Evolutionary conservation across 2,888 invertebrate genomes (phyloP).

Genomic region (Leptinotarsa peninsularis): DNA sequence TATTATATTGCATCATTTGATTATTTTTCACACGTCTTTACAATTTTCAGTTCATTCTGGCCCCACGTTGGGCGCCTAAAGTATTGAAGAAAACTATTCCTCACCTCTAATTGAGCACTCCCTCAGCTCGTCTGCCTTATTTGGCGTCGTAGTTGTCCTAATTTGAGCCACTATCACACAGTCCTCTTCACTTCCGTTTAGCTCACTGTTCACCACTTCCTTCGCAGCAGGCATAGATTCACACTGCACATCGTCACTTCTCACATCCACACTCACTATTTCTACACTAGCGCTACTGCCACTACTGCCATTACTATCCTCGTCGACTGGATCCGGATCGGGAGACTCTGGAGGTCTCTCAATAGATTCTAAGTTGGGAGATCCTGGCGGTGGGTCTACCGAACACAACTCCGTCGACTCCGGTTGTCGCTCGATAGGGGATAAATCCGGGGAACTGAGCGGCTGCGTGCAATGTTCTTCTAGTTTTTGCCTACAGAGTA

Average conservation of each 20-base stretch:
- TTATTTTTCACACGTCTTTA: too few relatives aligned
- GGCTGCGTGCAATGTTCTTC: slow-evolving; percentile 24
- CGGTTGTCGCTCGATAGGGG: slow-evolving; percentile 1
- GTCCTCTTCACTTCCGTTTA: slow-evolving; percentile 69
- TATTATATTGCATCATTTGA: too few relatives aligned
- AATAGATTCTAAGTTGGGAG: slow-evolving; percentile 28
- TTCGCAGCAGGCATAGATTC: slow-evolving; percentile 46
- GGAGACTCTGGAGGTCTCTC: slow-evolving; percentile 32
- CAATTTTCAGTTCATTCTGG: background rate
- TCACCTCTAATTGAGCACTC: slow-evolving; percentile 64
- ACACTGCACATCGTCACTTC: slow-evolving; percentile 55
- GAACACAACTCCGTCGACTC: slow-evolving; percentile 37
- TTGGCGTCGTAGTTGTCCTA: slow-evolving; percentile 66
- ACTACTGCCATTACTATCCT: slow-evolving; percentile 42
- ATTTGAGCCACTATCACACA: slow-evolving; percentile 72
- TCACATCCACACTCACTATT: slow-evolving; percentile 53
- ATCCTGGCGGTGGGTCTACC: slow-evolving; percentile 29
- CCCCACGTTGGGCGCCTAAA: background rate
- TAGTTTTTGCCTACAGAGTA: slow-evolving; percentile 46
- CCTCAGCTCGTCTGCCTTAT: slow-evolving; percentile 59
- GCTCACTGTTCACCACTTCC: slow-evolving; percentile 56
- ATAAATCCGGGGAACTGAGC: slow-evolving; percentile 16
- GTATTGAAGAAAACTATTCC: background rate
- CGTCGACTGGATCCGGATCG: slow-evolving; percentile 35
- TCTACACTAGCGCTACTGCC: slow-evolving; percentile 53